Conservation (phyloP, 1,140 invertebrate species). For the Ladona fulva region DNA sequence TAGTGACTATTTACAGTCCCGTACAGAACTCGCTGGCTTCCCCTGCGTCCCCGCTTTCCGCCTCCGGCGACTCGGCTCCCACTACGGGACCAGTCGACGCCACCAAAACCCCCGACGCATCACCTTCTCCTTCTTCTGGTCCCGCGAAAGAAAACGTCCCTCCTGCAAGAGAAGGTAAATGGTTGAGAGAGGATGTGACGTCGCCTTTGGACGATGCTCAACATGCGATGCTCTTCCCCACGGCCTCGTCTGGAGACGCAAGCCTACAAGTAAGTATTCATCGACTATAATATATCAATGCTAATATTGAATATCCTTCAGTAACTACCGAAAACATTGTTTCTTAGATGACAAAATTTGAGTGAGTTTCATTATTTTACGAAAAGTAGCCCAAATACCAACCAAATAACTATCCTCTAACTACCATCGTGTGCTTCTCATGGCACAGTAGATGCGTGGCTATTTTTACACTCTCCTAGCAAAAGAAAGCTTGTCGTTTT, state of each 20-base stretch:
- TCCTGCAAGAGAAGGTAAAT: background rate
- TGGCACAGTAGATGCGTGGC: too few relatives aligned
- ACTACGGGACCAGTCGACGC: background rate
- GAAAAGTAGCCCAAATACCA: too few relatives aligned
- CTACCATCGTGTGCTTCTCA: too few relatives aligned
- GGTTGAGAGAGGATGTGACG: background rate
- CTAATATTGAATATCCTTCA: too few relatives aligned
- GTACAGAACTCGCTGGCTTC: constrained; percentile 32
- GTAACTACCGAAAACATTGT: too few relatives aligned
- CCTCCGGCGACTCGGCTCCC: background rate
- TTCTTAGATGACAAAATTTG: too few relatives aligned
- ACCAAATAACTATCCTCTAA: too few relatives aligned
- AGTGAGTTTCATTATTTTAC: too few relatives aligned
- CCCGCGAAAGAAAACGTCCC: background rate
- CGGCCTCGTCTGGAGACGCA: background rate
- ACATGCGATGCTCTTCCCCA: background rate
- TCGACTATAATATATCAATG: too few relatives aligned
- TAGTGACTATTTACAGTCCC: constrained; percentile 57
- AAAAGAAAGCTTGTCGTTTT: too few relatives aligned
- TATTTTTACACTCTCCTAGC: too few relatives aligned
- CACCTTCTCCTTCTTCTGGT: background rate
- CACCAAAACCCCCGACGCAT: background rate
- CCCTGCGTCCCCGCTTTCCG: background rate
- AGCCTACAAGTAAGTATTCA: too few relatives aligned
- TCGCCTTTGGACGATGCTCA: background rate